These are phyloP conservation scores for Gavialis gangeticus DNA, from an alignment of 2,113 vertebrate genomes.

Conservation along the genomic window DNA sequence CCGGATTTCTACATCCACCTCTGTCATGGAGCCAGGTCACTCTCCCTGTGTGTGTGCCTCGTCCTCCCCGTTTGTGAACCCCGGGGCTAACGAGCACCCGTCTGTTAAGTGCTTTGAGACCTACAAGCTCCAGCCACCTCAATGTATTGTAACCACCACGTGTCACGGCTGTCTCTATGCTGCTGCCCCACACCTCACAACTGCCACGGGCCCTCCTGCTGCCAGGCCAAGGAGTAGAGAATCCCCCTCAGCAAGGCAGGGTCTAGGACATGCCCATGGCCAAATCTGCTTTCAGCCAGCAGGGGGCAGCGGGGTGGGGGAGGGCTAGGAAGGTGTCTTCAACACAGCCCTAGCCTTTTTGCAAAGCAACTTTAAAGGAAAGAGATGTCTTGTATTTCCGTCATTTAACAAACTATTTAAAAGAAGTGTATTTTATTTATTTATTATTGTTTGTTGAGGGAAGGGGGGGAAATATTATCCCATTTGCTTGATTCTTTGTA, in stretches of 20 bases:
- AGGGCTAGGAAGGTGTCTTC: neutral
- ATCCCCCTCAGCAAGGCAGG: neutral
- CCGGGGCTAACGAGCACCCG: neutral
- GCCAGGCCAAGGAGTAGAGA: neutral
- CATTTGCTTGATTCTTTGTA: constrained; percentile 59
- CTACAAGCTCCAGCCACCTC: neutral
- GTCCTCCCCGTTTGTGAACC: neutral
- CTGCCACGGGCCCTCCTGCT: neutral
- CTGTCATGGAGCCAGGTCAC: neutral
- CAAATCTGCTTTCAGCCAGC: neutral
- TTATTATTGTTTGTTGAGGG: constrained; percentile 13
- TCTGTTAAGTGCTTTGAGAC: constrained; percentile 57
- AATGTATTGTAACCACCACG: neutral
- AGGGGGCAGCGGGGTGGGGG: neutral
- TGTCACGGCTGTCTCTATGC: neutral
- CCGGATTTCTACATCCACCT: neutral
- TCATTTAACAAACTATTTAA: constrained; percentile 44
- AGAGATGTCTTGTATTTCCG: constrained; percentile 36
- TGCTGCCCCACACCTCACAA: neutral
- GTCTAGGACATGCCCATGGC: neutral
- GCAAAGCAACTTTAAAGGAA: neutral
- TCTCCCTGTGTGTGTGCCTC: constrained; percentile 21
- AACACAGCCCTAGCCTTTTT: no score
- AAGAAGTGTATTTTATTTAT: constrained; percentile 60
- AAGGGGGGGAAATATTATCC: neutral